These are phyloP conservation scores for Leucophora obtusa DNA, from an alignment of 2,888 invertebrate species.

Conservation along the genomic window DNA sequence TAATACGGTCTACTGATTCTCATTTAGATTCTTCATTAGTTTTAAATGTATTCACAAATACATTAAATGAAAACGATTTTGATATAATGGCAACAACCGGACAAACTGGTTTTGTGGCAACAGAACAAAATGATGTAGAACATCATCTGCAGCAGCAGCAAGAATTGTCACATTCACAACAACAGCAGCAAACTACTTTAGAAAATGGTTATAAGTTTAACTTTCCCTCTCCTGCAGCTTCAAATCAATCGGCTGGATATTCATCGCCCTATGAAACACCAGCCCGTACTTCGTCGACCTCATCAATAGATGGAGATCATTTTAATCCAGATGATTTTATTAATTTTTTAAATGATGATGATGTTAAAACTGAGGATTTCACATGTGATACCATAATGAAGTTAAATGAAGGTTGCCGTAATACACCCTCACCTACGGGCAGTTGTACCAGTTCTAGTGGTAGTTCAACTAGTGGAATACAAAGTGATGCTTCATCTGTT, in stretches of 20 bases:
- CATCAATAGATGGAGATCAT: slow-evolving; percentile 63
- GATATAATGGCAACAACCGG: slow-evolving; percentile 19
- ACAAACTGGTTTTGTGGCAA: not conserved
- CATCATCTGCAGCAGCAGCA: slow-evolving; percentile 24
- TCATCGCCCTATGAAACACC: slow-evolving; percentile 57
- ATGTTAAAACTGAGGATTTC: slow-evolving; percentile 68
- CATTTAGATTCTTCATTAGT: slow-evolving; percentile 71
- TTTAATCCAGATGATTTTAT: slow-evolving; percentile 75
- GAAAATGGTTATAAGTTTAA: slow-evolving; percentile 63
- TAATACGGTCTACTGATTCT: slow-evolving; percentile 71
- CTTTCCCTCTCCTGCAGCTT: slow-evolving; percentile 66
- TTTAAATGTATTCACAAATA: slow-evolving; percentile 60
- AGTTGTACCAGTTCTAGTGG: slow-evolving; percentile 72
- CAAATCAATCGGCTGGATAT: slow-evolving; percentile 52
- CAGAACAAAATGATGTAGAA: slow-evolving; percentile 12
- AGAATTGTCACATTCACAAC: not conserved
- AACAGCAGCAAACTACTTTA: slow-evolving; percentile 9
- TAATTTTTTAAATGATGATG: slow-evolving; percentile 70
- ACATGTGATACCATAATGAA: slow-evolving; percentile 60
- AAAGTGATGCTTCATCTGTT: slow-evolving; percentile 71
- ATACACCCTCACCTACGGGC: slow-evolving; percentile 75
- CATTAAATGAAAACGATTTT: slow-evolving; percentile 43
- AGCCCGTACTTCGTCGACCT: slow-evolving; percentile 63
- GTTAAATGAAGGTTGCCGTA: slow-evolving; percentile 67
- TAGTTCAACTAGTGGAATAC: slow-evolving; percentile 73